These are phyloP conservation scores for Manduca sexta DNA, from an alignment of 1,140 invertebrate genomes.

Conservation along the genomic window DNA sequence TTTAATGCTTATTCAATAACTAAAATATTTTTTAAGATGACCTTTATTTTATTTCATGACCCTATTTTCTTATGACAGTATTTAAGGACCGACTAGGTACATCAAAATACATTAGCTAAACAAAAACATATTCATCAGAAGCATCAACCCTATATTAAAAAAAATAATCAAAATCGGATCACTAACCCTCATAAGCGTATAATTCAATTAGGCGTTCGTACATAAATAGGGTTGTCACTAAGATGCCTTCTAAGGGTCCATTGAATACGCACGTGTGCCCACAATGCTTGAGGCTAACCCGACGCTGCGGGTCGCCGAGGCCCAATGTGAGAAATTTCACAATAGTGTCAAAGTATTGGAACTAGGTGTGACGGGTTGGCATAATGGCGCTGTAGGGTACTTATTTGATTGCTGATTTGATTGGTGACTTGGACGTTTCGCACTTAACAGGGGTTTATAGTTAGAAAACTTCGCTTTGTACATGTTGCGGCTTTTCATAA, in stretches of 20 bases:
- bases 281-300: conserved; percentile 40
- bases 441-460: no score
- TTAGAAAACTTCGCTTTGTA: no score
- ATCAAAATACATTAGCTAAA: no score
- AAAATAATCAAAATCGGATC: conserved; percentile 27
- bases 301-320: conserved; percentile 49
- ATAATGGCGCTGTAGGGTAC: conserved; percentile 53
- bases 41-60: no score
- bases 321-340: conserved; percentile 44
- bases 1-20: no score
- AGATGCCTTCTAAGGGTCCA: conserved; percentile 39
- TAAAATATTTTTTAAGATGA: no score
- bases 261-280: conserved; percentile 55
- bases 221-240: conserved; percentile 46
- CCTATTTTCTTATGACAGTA: no score
- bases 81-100: no score
- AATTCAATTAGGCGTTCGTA: conserved; percentile 54
- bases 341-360: conserved; percentile 53
- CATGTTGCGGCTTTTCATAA: no score
- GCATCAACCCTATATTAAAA: not conserved
- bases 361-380: conserved; percentile 47
- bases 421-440: conserved; percentile 6
- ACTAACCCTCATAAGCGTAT: conserved; percentile 34
- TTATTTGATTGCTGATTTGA: conserved; percentile 14
- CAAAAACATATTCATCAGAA: no score